Base-by-base conservation (phyloP, 2,797 vertebrate genomes). In the Todus mexicanus region DNA sequence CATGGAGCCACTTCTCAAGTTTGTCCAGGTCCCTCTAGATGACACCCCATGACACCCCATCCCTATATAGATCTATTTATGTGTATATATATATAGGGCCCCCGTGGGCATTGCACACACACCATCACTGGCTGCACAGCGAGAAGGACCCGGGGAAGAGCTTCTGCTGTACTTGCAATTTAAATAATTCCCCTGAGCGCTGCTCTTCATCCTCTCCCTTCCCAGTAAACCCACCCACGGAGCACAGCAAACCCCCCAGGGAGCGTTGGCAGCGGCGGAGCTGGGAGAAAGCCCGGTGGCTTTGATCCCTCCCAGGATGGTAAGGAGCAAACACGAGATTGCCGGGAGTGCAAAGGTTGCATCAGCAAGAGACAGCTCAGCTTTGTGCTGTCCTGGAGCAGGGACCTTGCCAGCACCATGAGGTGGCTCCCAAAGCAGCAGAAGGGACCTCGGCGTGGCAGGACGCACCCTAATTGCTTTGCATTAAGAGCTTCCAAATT, bases 111-210 rank as follows among this genome's bases (percentile, higher is more conserved):
- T 8, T 26, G 21, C 8, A 0, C 11, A 11, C 35, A 2, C 40
- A 11, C 33, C 37, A 0, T 1, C 0, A 1, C 51, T 10, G 43
- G 14, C 43, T 57, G 73, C 22, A 1, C 0, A 4, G 5, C 1
- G 9, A 1, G 57, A 2, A 0, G 5, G 73, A 13, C 4, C 42
- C 4, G 3, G 51, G 33, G 31, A 53, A 42, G 37, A 21, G 26
- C 65, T 40, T 56, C 51, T 7, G 51, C n/a, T 10, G 33, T 60
- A 25, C 47, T 66, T 23, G 22, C 59, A 13, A 6, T 10, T 63
- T 1, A 29, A 48, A 10, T 11, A 23, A n/a, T 21, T 20, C 45
- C 43, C 45, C 22, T 3, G 2, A 35, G 33, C 2, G 3, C 63
- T 16, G 57, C 45, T 56, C 37, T 48, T 43, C 6, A 0, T 16